These are phyloP conservation scores for Thermophis baileyi DNA, from an alignment of 2,113 vertebrate species.

Conservation along the genomic window DNA sequence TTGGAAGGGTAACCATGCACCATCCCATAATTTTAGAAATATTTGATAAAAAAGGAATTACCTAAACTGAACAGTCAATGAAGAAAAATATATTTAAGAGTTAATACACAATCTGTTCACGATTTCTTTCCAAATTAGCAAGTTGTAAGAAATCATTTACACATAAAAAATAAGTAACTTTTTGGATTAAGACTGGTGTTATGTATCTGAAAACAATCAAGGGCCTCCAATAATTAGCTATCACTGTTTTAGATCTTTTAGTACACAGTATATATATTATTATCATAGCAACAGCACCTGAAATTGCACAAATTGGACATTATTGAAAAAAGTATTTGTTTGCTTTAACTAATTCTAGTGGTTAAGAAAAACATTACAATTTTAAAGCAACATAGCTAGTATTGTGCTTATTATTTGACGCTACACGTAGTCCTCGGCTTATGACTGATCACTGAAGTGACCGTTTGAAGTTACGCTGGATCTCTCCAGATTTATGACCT, in stretches of 20 bases:
- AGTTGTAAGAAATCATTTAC: slow-evolving; percentile 5
- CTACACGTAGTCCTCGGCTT: not conserved
- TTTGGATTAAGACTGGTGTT: not conserved
- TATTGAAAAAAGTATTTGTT: not conserved
- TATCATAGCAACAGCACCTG: not conserved
- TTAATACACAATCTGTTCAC: not conserved
- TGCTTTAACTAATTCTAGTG: not conserved
- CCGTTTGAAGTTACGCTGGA: not conserved
- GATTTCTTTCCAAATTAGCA: not conserved
- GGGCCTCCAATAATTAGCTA: not conserved
- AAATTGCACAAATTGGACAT: not conserved
- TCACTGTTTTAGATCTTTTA: not conserved
- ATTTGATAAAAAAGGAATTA: not conserved
- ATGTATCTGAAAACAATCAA: not conserved
- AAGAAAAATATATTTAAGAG: not conserved
- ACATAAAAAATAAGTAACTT: not conserved
- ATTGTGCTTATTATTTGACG: not conserved
- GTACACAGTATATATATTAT: not conserved
- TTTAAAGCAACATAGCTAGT: not conserved
- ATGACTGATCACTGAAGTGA: not conserved
- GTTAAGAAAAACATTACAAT: not conserved
- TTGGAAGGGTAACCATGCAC: not conserved
- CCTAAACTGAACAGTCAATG: not conserved
- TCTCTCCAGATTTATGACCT: not conserved
- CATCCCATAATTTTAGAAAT: not conserved